These are phyloP conservation scores for Xanthia togata DNA, from an alignment of 2,888 invertebrate species.

Conservation along the genomic window DNA sequence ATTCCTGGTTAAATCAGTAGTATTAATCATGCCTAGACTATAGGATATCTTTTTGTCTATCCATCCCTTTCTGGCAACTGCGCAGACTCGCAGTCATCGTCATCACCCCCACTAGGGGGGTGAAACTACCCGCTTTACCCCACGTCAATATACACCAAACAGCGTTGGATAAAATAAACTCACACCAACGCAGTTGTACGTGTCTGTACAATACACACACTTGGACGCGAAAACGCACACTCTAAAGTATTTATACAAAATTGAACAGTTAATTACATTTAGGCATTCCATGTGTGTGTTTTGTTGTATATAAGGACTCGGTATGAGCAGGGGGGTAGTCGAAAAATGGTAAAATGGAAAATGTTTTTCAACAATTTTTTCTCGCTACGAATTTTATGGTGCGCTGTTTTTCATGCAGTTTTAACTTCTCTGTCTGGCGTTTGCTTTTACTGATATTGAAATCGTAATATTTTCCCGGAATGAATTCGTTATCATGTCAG, in stretches of 20 bases:
- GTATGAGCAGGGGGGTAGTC: conserved; percentile 58
- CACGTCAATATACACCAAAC: conserved; percentile 85
- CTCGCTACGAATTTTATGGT: conserved; percentile 61
- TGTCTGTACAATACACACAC: conserved; percentile 55
- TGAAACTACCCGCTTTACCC: conserved; percentile 66
- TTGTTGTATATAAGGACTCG: conserved; percentile 58
- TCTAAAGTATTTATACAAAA: conserved; percentile 81
- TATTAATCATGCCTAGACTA: conserved; percentile 75
- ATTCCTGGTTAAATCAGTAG: conserved; percentile 76
- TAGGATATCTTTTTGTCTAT: conserved; percentile 75
- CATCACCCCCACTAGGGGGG: conserved; percentile 74
- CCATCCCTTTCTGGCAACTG: conserved; percentile 80
- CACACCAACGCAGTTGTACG: conserved; percentile 62
- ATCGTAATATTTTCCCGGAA: conserved; percentile 54
- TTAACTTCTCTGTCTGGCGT: conserved; percentile 56
- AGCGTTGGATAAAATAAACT: conserved; percentile 85
- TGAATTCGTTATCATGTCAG: conserved; percentile 50
- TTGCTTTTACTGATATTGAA: conserved; percentile 72
- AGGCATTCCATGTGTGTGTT: conserved; percentile 62
- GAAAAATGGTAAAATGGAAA: conserved; percentile 72
- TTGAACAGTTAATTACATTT: conserved; percentile 88
- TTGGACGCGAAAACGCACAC: conserved; percentile 64
- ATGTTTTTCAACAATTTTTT: conserved; percentile 78
- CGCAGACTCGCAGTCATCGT: conserved; percentile 88
- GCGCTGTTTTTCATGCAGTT: conserved; percentile 66